Evolutionary conservation across 92 coral and sea anemone species (phyloP).

Genomic region (Nematostella vectensis): DNA sequence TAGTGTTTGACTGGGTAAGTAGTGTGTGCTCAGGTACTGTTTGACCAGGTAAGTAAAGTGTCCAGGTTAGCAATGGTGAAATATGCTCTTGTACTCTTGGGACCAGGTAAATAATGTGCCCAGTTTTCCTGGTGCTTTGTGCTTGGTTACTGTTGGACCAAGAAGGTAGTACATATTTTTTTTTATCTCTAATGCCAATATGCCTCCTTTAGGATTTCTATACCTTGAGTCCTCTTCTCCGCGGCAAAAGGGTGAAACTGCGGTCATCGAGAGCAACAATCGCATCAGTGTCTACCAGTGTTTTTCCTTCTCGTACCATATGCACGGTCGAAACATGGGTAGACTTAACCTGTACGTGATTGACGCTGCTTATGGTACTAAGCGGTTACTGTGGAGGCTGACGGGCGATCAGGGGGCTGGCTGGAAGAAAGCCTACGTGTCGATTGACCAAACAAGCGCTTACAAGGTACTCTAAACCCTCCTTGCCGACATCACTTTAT

Average conservation of each 20-base stretch:
- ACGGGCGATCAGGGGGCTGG: slow-evolving; percentile 35
- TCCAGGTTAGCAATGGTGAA: too few relatives aligned
- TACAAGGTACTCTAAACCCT: too few relatives aligned
- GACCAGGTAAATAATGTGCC: too few relatives aligned
- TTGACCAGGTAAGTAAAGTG: too few relatives aligned
- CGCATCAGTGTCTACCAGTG: slow-evolving; percentile 37
- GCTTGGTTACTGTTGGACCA: too few relatives aligned
- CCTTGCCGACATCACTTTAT: not conserved
- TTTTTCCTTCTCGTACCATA: slow-evolving; percentile 27
- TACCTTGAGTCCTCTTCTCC: slow-evolving; percentile 22
- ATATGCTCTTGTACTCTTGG: too few relatives aligned
- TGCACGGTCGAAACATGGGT: slow-evolving; percentile 40
- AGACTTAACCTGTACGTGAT: slow-evolving; percentile 27
- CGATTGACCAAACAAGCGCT: slow-evolving; percentile 14
- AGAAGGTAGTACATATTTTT: too few relatives aligned
- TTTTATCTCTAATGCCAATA: too few relatives aligned
- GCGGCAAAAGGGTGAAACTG: slow-evolving; percentile 19
- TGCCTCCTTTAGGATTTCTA: slow-evolving; percentile 6
- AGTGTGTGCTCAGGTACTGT: too few relatives aligned
- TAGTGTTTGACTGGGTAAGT: too few relatives aligned
- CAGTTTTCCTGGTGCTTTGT: too few relatives aligned
- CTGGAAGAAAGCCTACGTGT: slow-evolving; percentile 28
- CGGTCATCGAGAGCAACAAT: slow-evolving; percentile 23
- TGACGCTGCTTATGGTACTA: slow-evolving; percentile 7
- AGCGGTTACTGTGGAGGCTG: slow-evolving; percentile 34